phyloP scores from a whole-genome alignment of 2,888 invertebrate genomes.

The Nephrocerus scutellatus region DNA sequence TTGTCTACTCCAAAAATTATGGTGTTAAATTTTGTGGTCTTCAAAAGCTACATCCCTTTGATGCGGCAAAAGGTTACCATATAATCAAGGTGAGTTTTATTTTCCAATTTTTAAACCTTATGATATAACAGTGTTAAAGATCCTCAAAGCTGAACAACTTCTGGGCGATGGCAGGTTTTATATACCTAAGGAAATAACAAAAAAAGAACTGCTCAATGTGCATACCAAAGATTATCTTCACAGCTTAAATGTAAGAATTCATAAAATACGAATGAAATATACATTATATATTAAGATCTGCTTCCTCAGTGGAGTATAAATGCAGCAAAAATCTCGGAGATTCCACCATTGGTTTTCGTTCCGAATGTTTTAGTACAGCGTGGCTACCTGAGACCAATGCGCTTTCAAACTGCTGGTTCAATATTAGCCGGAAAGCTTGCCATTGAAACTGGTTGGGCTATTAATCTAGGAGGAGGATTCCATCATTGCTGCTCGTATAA shows the following conservation, averaged over 20 bases:
- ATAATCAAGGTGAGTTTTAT: conserved; percentile 55
- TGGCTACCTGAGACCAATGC: conserved; percentile 71
- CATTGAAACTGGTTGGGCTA: conserved; percentile 75
- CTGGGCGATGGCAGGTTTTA: conserved; percentile 58
- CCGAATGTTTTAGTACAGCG: conserved; percentile 72
- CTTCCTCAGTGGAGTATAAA: conserved; percentile 66
- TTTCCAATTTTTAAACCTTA: conserved; percentile 7
- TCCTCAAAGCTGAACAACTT: conserved; percentile 56
- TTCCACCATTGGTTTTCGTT: conserved; percentile 63
- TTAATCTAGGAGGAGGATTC: conserved; percentile 84
- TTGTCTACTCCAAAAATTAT: conserved; percentile 71
- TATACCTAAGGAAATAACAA: conserved; percentile 63
- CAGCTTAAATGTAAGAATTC: conserved; percentile 56
- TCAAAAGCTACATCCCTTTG: conserved; percentile 81
- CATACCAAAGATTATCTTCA: conserved; percentile 69
- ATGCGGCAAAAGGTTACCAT: conserved; percentile 79
- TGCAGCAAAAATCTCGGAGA: conserved; percentile 74
- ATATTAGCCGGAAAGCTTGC: conserved; percentile 77
- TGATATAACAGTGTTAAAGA: conserved; percentile 41
- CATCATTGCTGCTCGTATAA: conserved; percentile 73
- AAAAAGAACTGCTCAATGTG: conserved; percentile 65
- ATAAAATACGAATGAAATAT: conserved; percentile 8
- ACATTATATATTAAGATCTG: conserved; percentile 16
- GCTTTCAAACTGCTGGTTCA: conserved; percentile 72
- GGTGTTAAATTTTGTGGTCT: conserved; percentile 74